Base-by-base conservation (phyloP, 1,140 invertebrate genomes). In the Drosophila equinoxialis region DNA sequence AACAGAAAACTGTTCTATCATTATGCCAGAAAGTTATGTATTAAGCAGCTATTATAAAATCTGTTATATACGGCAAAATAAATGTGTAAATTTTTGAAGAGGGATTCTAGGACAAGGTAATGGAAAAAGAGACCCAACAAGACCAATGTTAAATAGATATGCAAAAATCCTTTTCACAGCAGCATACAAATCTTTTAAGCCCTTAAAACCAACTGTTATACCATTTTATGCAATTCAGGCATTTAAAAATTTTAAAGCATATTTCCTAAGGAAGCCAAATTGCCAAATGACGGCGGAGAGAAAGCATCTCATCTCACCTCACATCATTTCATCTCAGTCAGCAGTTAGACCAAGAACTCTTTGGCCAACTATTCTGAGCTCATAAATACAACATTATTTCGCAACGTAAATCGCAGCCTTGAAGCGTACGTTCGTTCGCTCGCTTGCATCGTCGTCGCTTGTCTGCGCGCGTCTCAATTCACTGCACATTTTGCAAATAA, bases 401-500 rank as follows among this genome's bases (percentile, higher is more conserved):
- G 69, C 63, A 70, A 75, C 76, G 84, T 89, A 82, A 87, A 89
- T 87, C 83, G 79, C 83, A 83, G 82, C 81, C 51, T 51, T 51
- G 45, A 51, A 51, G 45, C 17, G 65, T 54, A 23, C 61, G 61
- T 8, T 42, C 7, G 35, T 42, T 48, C 45, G 45, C 20, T 51
- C 45, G 17, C 45, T 51, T 68, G 66, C 69, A 72, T 74, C 77
- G 71, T 79, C 79, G 74, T 71, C 73, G 82, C 74, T 81, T 79
- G 80, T 79, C 83, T 87, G 80, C 55, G 55, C 61, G 65, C 84
- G 84, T 89, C 84, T 87, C 84, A 89, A 87, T 89, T 87, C 84
- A 83, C 70, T 87, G 84, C 77, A 87, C 84, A 87, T 89, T 89
- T 89, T 87, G 84, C 84, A 87, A 87, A 87, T 87, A 87, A 87